Conservation (phyloP, 1,140 invertebrate species). For the Plodia interpunctella region DNA sequence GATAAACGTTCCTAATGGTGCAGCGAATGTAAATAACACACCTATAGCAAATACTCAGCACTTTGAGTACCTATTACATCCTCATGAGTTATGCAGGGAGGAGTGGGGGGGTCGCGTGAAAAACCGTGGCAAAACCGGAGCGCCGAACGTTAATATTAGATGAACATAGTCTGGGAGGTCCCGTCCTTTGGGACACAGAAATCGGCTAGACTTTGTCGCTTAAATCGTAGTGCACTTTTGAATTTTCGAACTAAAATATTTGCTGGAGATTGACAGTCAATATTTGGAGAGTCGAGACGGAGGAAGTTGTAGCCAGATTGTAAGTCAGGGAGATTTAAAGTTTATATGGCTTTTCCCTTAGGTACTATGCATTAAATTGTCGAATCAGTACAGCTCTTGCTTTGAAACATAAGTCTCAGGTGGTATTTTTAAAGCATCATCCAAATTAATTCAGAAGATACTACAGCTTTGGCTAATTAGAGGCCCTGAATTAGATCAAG, state of each 20-base stretch:
- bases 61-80: constrained; percentile 57
- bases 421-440: no score
- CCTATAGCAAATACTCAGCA: constrained; percentile 48
- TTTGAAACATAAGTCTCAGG: no score
- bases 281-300: constrained; percentile 33
- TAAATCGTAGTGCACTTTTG: constrained; percentile 63
- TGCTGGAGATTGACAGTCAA: constrained; percentile 53
- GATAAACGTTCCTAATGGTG: constrained; percentile 38
- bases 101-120: constrained; percentile 59
- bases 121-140: constrained; percentile 49
- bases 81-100: constrained; percentile 67
- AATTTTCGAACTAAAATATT: constrained; percentile 60
- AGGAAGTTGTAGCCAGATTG: constrained; percentile 26
- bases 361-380: neutral
- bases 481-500: no score
- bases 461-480: no score
- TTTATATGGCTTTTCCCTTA: neutral
- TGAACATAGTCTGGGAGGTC: constrained; percentile 48
- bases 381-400: no score
- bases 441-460: no score
- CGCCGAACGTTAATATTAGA: constrained; percentile 62
- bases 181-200: constrained; percentile 33
- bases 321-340: constrained; percentile 16
- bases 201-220: constrained; percentile 63
- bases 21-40: constrained; percentile 54